These are phyloP conservation scores for Neopelma chrysocephalum DNA, from an alignment of 2,797 vertebrate genomes.

Conservation along the genomic window DNA sequence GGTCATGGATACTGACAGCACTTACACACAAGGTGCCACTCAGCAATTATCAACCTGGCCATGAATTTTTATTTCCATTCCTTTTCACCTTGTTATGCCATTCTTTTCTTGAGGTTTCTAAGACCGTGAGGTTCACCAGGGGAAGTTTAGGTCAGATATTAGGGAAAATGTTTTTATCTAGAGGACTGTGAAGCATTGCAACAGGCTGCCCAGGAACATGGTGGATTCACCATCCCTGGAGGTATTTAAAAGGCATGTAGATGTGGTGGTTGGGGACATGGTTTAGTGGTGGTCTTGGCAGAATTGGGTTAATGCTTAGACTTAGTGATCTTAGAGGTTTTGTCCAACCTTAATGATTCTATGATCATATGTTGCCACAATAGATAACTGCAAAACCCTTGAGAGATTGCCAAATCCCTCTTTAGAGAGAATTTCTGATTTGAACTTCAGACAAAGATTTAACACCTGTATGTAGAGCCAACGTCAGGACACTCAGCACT, in stretches of 20 bases:
- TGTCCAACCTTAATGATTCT: background rate
- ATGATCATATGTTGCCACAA: background rate
- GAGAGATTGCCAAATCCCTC: background rate
- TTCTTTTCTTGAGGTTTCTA: background rate
- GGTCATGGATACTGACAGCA: accelerated
- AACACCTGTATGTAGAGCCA: background rate
- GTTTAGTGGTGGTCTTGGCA: background rate
- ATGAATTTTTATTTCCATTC: background rate
- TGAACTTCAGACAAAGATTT: background rate
- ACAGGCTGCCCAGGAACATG: background rate
- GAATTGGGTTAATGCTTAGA: background rate
- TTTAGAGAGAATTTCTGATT: background rate
- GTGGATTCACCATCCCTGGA: background rate
- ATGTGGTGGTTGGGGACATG: background rate
- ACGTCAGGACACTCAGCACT: background rate
- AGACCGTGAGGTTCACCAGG: background rate
- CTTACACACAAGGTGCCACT: background rate
- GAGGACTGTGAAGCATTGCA: background rate
- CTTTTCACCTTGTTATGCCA: background rate
- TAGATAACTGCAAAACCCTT: background rate
- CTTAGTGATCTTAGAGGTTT: background rate
- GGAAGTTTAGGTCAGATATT: background rate
- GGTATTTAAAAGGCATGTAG: background rate
- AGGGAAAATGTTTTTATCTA: background rate
- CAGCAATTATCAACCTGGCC: background rate